Base-by-base conservation (phyloP, 2,888 invertebrate species). In the Drosophila neonasuta region DNA sequence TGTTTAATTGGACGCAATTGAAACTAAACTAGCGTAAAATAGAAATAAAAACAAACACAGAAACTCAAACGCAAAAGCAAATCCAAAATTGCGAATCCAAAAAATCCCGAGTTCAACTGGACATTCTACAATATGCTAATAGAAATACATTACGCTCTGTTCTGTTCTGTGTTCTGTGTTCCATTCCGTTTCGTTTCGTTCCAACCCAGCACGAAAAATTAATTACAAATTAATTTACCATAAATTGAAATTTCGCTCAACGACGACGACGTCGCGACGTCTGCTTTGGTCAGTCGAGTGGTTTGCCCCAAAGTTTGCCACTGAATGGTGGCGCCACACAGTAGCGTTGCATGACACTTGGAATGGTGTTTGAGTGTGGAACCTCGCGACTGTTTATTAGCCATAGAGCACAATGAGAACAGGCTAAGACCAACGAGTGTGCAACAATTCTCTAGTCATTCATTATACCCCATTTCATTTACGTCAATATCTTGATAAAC, bases 221-320 rank as follows among this genome's bases (percentile, higher is more conserved):
- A 88, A 88, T 86, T 86, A 85, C 78, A 86, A 84, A 88, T 86
- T 86, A 86, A 88, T 86, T 87, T 86, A 87, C 86, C 87, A 85
- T 85, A 82, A 85, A 85, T 85, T 79, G 75, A 67, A 75, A 71
- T 64, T 67, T 62, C 58, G 49, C 49, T 46, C 60, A 36, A 36
- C 39, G 44, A 49, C 58, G 10, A 11, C 32, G 10, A 4, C 34
- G 52, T 32, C 50, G 48, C 61, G 42, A 49, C 41, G 34, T 42
- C 11, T 10, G 60, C 15, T 24, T 24, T 57, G 82, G 69, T 71
- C 65, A 68, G 54, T 60, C 56, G 54, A 72, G 72, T 79, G 71
- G 74, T 51, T 72, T 30, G 45, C 46, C 64, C 51, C 39, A 49
- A 51, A 61, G 68, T 59, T 68, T 68, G 46, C 41, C 51, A 30